Base-by-base conservation (phyloP, 2,888 invertebrate species). In the Tiliacea citrago region DNA sequence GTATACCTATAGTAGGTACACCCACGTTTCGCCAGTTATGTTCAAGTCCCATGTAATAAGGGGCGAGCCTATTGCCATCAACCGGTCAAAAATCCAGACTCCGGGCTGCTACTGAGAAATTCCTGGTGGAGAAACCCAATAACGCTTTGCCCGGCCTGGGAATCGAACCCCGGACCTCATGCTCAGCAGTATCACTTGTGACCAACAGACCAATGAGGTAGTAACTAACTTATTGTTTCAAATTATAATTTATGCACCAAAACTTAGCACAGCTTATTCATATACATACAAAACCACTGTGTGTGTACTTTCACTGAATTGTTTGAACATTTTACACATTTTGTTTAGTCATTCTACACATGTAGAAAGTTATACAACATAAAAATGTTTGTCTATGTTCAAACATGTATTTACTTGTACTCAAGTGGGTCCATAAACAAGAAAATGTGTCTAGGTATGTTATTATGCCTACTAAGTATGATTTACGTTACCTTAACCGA, bases 281-380 rank as follows among this genome's bases (percentile, higher is more conserved):
- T 81, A 71, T 58, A 75, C 57, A 71, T 57, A 79, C 58, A 65
- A 53, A 68, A 70, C 58, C 42, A 80, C 79, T 75, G 65, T 73
- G 55, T 51, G 13, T 45, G 12, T 60, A 83, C 84, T 84, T 84
- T 84, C 81, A 77, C 86, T 82, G 53, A 24, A 51, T 69, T 73
- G 74, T 73, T 81, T 62, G 39, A 67, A 67, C 67, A 71, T 72
- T 75, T 61, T 53, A 61, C 18, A 55, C 45, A 29, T 72, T 75
- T 79, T 77, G 80, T 69, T 71, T 75, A 66, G 83, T 84, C 73
- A 77, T 77, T 78, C 72, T 35, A 58, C 55, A 63, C 65, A 45
- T 75, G 65, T 73, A 71, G 83, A 83, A 80, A 86, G 83, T 71
- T 61, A 73, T 76, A 79, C 76, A 75, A 66, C 57, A 29, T 77